Conservation (phyloP, 2,113 vertebrate species). For the Hemiscyllium ocellatum region DNA sequence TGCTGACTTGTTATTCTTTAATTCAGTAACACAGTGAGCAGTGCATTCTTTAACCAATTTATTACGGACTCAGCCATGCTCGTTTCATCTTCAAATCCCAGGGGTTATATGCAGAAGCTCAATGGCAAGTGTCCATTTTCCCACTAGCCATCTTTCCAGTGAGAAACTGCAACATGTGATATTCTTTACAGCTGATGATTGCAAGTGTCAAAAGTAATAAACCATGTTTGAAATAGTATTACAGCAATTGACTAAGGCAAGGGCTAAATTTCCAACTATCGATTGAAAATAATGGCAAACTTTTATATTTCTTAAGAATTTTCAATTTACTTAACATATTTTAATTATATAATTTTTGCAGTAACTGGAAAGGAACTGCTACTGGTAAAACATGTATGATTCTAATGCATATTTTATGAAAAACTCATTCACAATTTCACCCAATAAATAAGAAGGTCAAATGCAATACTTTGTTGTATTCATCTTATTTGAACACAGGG, state of each 20-base stretch:
- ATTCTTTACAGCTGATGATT: background rate
- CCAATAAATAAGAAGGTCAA: background rate
- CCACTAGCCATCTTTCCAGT: background rate
- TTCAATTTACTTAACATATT: background rate
- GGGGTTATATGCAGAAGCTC: background rate
- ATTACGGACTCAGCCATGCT: background rate
- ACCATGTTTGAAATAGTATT: background rate
- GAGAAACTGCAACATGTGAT: background rate
- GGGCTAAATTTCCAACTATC: background rate
- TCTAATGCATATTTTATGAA: background rate
- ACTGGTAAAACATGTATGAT: background rate
- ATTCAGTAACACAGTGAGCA: background rate
- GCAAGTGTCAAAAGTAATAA: background rate
- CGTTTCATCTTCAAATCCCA: background rate
- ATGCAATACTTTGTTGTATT: background rate
- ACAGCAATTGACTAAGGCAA: background rate
- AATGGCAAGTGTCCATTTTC: background rate
- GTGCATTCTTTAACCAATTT: background rate
- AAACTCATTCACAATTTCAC: background rate
- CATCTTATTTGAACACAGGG: background rate
- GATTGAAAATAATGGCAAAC: background rate
- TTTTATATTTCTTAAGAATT: background rate
- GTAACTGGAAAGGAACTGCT: background rate
- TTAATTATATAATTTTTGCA: background rate
- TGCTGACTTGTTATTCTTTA: background rate